phyloP scores from a whole-genome alignment of 2,797 vertebrate species.

The Pachyuromys duprasi region DNA sequence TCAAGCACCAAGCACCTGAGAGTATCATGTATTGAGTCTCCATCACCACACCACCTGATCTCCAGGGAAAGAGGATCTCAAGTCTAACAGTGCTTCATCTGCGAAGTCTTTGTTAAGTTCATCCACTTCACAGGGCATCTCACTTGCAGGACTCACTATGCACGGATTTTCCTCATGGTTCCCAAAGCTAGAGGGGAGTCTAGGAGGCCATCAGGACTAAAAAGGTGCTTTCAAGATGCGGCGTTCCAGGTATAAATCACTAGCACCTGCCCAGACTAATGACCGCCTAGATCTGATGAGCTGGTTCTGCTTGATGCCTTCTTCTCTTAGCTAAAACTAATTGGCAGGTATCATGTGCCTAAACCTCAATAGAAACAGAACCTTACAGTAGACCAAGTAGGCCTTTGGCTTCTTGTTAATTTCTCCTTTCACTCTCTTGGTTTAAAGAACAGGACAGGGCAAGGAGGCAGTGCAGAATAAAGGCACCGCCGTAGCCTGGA shows the following conservation, averaged over 20 bases:
- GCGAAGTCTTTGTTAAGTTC: slow-evolving; percentile 35
- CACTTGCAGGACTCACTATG: neutral
- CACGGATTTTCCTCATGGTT: neutral
- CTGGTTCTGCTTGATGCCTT: neutral
- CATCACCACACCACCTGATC: neutral
- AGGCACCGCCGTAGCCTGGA: neutral
- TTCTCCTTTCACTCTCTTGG: slow-evolving; percentile 31
- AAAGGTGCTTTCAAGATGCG: slow-evolving; percentile 57
- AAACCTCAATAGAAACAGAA: slow-evolving; percentile 59
- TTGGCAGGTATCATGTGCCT: slow-evolving; percentile 49
- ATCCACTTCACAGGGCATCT: neutral
- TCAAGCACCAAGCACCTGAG: slow-evolving; percentile 33
- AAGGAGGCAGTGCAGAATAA: slow-evolving; percentile 5
- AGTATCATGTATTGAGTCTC: neutral
- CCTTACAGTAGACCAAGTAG: neutral
- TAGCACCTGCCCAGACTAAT: slow-evolving; percentile 62
- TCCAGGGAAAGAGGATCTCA: neutral
- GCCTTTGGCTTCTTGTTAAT: slow-evolving; percentile 40
- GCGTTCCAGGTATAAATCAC: slow-evolving; percentile 63
- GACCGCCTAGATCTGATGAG: slow-evolving; percentile 27
- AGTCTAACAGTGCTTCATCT: neutral
- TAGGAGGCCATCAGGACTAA: slow-evolving; percentile 50
- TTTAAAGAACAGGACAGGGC: slow-evolving; percentile 28
- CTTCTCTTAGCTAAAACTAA: slow-evolving; percentile 53
- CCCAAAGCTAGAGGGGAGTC: slow-evolving; percentile 17